Conservation (phyloP, 2,113 vertebrate species). For the Gobio gobio region DNA sequence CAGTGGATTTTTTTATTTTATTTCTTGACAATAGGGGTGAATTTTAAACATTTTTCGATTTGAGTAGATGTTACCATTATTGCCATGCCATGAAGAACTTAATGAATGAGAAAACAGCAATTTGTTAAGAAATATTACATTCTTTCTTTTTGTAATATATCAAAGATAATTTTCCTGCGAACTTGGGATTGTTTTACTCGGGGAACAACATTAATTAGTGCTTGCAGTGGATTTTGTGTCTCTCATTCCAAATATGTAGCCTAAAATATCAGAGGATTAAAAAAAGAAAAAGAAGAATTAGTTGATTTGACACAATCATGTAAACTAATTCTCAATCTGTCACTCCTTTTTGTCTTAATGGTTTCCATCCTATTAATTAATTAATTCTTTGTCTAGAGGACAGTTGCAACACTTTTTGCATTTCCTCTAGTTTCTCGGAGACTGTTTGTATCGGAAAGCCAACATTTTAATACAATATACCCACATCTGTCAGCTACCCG, state of each 20-base stretch:
- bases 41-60: background rate
- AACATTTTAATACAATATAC: no score
- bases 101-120: background rate
- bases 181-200: background rate
- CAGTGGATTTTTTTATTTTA: background rate
- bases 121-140: background rate
- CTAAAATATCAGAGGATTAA: no score
- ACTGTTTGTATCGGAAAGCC: no score
- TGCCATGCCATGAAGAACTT: background rate
- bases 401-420: no score
- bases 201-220: background rate
- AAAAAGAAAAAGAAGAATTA: no score
- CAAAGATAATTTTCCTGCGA: no score
- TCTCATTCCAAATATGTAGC: background rate
- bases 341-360: no score
- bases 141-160: no score
- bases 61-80: background rate
- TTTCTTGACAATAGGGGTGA: background rate
- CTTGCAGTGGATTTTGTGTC: background rate
- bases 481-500: no score
- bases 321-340: no score
- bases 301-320: no score
- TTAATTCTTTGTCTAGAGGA: background rate
- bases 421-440: no score
- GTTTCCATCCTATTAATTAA: background rate